Base-by-base conservation (phyloP, 2,888 invertebrate genomes). In the Coenonympha glycerion region DNA sequence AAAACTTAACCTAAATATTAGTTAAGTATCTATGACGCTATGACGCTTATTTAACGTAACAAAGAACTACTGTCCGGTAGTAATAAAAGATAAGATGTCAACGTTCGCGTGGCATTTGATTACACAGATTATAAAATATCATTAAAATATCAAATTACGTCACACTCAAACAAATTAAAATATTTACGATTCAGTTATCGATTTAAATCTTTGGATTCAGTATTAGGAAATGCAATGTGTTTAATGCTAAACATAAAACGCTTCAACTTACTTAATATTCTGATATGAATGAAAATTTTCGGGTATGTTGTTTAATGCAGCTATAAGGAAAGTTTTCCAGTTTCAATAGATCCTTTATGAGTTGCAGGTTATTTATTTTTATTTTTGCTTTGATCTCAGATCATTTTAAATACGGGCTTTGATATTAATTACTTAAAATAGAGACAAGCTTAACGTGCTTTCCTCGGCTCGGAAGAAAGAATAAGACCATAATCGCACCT, bases 201-300 rank as follows among this genome's bases (percentile, higher is more conserved):
- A n/a, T n/a, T n/a, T n/a, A n/a, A n/a, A n/a, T 66, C 57, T 66
- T 63, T 62, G 55, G 58, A 16, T 15, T 9, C 31, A n/a, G n/a
- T 63, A 65, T 65, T 67, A 63, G 64, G 67, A 70, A 73, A 75
- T 74, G 71, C 69, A 73, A 75, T 76, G 64, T 61, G 68, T 66
- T 62, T 59, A 42, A 57, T 47, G 45, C 47, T 33, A 51, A 51
- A 61, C 63, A 68, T 53, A 60, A 63, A 62, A 60, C 55, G 58
- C 58, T 54, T 54, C 56, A 57, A 59, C 63, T 59, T 52, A 48
- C 66, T 60, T 63, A n/a, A n/a, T n/a, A 61, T 62, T 61, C 64
- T 74, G 74, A 73, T 65, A 79, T 76, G 75, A 70, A 65, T 67
- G 62, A 69, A 68, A 69, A 64, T 80, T 83, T 81, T 76, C 81